Percentiles rank a stretch among this genome's conserved stretches.
phyloP scores from a whole-genome alignment of 1,140 invertebrate genomes.

The Papilio dardanus region DNA sequence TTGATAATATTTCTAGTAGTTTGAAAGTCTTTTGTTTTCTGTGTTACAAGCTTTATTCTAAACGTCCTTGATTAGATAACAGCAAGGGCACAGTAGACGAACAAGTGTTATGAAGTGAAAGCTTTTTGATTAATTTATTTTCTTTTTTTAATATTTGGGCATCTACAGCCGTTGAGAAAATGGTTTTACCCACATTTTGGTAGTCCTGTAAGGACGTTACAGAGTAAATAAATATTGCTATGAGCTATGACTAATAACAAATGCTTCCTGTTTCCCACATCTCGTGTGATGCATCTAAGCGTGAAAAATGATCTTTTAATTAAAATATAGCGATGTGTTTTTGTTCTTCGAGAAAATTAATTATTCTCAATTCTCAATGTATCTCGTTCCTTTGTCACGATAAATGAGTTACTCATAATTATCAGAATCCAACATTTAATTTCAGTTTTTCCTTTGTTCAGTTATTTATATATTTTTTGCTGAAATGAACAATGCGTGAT shows the following conservation, averaged over 20 bases:
- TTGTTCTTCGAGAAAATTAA: conserved; percentile 24
- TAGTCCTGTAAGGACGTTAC: background rate
- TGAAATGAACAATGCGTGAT: background rate
- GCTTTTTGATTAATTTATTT: background rate
- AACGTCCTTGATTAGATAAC: too few relatives aligned
- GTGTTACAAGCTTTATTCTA: too few relatives aligned
- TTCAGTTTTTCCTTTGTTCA: conserved; percentile 22
- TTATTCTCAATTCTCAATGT: conserved; percentile 11
- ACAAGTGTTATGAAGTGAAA: background rate
- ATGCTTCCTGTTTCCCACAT: conserved; percentile 12
- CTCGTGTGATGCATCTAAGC: conserved; percentile 19
- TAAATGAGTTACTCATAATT: conserved; percentile 24
- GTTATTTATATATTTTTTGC: background rate
- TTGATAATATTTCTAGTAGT: too few relatives aligned
- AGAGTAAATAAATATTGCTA: background rate
- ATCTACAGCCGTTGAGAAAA: too few relatives aligned
- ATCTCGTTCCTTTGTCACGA: conserved; percentile 20
- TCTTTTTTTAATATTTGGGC: too few relatives aligned
- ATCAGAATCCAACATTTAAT: background rate
- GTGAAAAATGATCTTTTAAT: conserved; percentile 34
- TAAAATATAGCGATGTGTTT: conserved; percentile 26
- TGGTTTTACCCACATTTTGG: too few relatives aligned
- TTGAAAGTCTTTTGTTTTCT: too few relatives aligned
- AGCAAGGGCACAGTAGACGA: too few relatives aligned
- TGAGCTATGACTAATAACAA: conserved; percentile 4